These are phyloP conservation scores for Drosophila putrida DNA, from an alignment of 2,888 invertebrate species.

Conservation along the genomic window DNA sequence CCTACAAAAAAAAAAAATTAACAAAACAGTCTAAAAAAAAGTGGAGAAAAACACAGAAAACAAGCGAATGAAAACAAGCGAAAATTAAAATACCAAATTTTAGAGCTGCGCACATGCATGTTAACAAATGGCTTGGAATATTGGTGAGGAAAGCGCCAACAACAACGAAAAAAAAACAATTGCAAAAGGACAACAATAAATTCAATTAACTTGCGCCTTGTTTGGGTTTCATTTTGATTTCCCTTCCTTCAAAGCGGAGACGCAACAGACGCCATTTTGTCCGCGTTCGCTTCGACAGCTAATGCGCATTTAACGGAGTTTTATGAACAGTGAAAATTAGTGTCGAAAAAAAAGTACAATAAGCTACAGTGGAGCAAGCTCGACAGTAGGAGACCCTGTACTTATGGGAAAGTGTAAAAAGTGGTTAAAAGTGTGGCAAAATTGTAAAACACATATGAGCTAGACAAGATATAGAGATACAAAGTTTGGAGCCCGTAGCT, in stretches of 20 bases:
- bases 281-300: slow-evolving; percentile 24
- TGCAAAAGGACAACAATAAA: slow-evolving; percentile 66
- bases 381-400: no score
- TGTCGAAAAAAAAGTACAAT: neutral
- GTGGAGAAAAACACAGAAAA: neutral
- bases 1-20: slow-evolving; percentile 19
- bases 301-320: slow-evolving; percentile 51
- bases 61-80: slow-evolving; percentile 39
- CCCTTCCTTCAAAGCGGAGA: neutral
- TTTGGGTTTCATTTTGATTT: slow-evolving; percentile 60
- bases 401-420: neutral
- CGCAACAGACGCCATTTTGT: slow-evolving; percentile 23
- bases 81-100: slow-evolving; percentile 58
- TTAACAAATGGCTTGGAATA: slow-evolving; percentile 41
- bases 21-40: slow-evolving; percentile 6
- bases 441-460: no score
- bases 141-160: slow-evolving; percentile 33
- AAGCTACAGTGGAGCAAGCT: neutral
- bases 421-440: no score
- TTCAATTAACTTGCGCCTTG: slow-evolving; percentile 72
- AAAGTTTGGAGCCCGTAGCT: no score
- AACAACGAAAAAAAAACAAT: slow-evolving; percentile 19
- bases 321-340: slow-evolving; percentile 40
- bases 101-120: slow-evolving; percentile 31
- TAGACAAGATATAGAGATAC: no score